phyloP scores from a whole-genome alignment of 2,797 vertebrate species.

The Onychomys leucogaster region DNA sequence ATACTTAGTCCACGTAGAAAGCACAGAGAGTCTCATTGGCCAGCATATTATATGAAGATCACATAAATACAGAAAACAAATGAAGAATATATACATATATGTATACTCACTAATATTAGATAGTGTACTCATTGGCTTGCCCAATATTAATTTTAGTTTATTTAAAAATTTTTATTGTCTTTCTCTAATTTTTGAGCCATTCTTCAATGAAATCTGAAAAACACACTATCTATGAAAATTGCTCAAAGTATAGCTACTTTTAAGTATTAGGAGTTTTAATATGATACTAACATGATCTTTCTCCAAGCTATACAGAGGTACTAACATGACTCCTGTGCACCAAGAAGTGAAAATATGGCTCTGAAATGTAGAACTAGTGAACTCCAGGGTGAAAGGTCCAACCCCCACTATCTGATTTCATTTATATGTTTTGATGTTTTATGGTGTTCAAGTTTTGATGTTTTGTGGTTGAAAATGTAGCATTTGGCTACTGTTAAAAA shows the following conservation, averaged over 20 bases:
- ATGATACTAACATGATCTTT: background rate
- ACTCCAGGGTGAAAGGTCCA: background rate
- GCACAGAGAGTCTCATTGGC: background rate
- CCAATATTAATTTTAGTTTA: background rate
- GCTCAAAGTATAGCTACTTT: slow-evolving; percentile 19
- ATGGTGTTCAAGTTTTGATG: slow-evolving; percentile 15
- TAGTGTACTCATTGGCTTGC: background rate
- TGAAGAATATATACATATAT: background rate
- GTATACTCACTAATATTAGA: background rate
- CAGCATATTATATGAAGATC: background rate
- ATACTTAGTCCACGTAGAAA: background rate
- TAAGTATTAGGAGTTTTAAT: slow-evolving; percentile 19
- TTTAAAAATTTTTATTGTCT: slow-evolving; percentile 25
- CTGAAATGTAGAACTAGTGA: slow-evolving; percentile 26
- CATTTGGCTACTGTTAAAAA: background rate
- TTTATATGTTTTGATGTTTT: background rate
- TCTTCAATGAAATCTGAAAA: background rate
- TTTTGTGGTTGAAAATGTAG: slow-evolving; percentile 15
- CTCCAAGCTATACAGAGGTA: background rate
- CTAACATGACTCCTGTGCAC: background rate
- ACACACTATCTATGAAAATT: background rate
- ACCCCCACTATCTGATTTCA: background rate
- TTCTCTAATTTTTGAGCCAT: background rate
- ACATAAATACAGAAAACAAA: slow-evolving; percentile 7
- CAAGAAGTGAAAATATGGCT: background rate